phyloP scores from a whole-genome alignment of 2,888 invertebrate species.

The Dynastes hyllus region DNA sequence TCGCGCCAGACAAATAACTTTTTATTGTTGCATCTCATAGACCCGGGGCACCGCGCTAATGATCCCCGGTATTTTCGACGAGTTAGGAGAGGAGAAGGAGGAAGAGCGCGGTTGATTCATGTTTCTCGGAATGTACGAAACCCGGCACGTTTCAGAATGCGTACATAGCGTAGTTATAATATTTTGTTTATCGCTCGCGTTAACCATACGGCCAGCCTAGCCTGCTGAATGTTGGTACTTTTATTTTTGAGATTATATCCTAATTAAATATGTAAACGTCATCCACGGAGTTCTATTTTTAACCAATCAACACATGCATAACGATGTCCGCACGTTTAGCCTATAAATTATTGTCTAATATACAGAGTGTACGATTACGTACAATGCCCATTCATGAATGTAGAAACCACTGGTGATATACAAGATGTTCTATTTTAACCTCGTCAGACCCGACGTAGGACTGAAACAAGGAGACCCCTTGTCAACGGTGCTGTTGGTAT shows the following conservation, averaged over 20 bases:
- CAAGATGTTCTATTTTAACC: no score
- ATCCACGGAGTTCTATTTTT: conserved; percentile 20
- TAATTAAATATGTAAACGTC: conserved; percentile 39
- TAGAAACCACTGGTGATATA: no score
- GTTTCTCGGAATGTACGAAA: conserved; percentile 16
- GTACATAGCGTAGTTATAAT: neutral
- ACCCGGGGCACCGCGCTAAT: neutral
- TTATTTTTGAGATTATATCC: conserved; percentile 42
- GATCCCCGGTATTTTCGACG: neutral
- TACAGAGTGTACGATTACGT: neutral
- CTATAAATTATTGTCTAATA: neutral
- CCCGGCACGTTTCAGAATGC: conserved; percentile 1
- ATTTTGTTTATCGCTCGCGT: conserved; percentile 23
- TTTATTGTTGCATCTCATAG: neutral
- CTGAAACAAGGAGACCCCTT: no score
- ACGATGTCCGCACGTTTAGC: conserved; percentile 10
- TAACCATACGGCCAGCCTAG: no score
- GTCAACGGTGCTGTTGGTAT: no score
- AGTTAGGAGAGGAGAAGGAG: no score
- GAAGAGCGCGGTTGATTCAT: conserved; percentile 11
- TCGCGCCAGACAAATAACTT: conserved; percentile 2
- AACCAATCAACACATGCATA: conserved; percentile 21
- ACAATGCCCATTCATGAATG: no score
- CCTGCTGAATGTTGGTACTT: neutral
- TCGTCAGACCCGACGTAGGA: no score